Conservation (phyloP, 2,797 vertebrate genomes). For the Malacoctenus gilli region DNA sequence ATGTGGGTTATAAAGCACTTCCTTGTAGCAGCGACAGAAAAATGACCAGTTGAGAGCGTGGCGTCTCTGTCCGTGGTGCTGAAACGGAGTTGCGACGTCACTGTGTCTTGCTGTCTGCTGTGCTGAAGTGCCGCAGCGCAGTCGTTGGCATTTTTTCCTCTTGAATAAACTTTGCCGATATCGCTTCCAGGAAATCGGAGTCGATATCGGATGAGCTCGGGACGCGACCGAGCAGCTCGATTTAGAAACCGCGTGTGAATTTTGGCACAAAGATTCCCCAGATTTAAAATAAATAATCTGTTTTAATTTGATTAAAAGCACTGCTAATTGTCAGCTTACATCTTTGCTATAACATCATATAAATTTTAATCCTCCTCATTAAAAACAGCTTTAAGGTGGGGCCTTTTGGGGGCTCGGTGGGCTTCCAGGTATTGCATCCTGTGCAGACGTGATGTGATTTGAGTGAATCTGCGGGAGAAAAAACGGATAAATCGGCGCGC, state of each 20-base stretch:
- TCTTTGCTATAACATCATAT: not conserved
- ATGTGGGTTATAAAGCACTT: too few relatives aligned
- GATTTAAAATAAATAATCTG: not conserved
- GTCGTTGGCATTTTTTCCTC: not conserved
- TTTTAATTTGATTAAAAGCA: not conserved
- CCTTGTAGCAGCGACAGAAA: too few relatives aligned
- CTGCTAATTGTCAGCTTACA: not conserved
- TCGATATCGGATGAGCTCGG: too few relatives aligned
- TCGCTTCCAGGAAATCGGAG: too few relatives aligned
- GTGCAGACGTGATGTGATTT: too few relatives aligned
- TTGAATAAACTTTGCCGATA: not conserved
- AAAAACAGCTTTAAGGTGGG: not conserved
- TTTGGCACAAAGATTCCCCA: too few relatives aligned
- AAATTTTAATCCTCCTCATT: not conserved
- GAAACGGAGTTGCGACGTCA: slow-evolving; percentile 19
- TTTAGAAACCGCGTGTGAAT: too few relatives aligned
- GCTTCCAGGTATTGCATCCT: too few relatives aligned
- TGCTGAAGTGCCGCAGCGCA: slow-evolving; percentile 9
- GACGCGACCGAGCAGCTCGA: too few relatives aligned
- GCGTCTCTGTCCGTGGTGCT: slow-evolving; percentile 53
- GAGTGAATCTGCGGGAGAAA: too few relatives aligned
- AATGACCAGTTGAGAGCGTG: too few relatives aligned
- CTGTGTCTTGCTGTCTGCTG: slow-evolving; percentile 18
- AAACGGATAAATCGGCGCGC: not conserved
- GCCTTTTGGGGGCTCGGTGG: too few relatives aligned